Evolutionary conservation across 1,140 invertebrate species (phyloP).

Genomic region (Drosophila lini): DNA sequence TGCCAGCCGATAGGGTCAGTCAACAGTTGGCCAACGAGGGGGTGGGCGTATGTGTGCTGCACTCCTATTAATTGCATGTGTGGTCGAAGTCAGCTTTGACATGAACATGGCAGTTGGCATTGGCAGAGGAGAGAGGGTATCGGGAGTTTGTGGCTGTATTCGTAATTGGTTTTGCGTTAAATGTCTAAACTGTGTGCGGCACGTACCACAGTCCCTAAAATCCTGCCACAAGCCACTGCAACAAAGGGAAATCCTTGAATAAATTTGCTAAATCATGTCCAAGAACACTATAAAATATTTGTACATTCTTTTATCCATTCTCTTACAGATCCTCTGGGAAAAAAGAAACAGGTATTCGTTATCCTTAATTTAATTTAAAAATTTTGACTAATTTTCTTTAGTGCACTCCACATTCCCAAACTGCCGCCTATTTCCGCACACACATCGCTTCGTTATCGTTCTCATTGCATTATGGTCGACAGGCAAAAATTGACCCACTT

Average conservation of each 20-base stretch:
- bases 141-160: constrained; percentile 33
- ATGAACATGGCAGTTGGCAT: constrained; percentile 56
- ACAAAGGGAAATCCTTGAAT: neutral
- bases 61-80: constrained; percentile 71
- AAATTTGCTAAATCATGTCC: neutral
- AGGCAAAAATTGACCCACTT: constrained; percentile 43
- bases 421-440: constrained; percentile 5
- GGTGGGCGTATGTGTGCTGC: constrained; percentile 6
- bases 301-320: too few relatives aligned
- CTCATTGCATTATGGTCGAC: constrained; percentile 56
- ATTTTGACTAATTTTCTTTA: neutral
- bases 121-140: neutral
- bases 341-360: too few relatives aligned
- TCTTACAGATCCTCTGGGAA: too few relatives aligned
- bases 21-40: constrained; percentile 68
- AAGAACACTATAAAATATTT: neutral
- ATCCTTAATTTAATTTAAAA: too few relatives aligned
- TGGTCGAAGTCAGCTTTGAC: constrained; percentile 52
- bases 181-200: constrained; percentile 48
- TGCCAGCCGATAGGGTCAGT: constrained; percentile 56
- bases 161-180: constrained; percentile 66
- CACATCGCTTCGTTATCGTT: constrained; percentile 52
- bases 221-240: neutral
- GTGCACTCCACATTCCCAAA: neutral
- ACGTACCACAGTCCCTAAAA: constrained; percentile 9